Base-by-base conservation (phyloP, 2,113 vertebrate species). In the Grammomys surdaster region DNA sequence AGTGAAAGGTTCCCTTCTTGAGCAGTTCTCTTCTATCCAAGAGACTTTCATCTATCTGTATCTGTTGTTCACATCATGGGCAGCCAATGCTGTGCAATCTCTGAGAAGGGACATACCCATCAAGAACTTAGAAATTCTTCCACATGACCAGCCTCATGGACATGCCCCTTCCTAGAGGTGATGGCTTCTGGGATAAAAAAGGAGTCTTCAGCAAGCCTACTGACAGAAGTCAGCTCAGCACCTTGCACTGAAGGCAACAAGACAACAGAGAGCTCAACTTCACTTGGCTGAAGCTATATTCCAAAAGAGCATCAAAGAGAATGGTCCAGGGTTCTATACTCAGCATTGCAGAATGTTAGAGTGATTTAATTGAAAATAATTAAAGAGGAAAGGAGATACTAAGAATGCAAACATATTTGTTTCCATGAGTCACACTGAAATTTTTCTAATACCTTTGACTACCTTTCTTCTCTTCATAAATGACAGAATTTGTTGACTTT, bases 381-480 rank as follows among this genome's bases (percentile, higher is more conserved):
- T 60, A 24, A 56, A 36, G 46, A 3, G 12, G 51, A 54, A 80
- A 54, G 43, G 31, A 58, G 63, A 80, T 17, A 5, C 8, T 63
- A 14, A 22, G 43, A 26, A 46, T 0, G 13, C 1, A 48, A 26
- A 73, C 43, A 20, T 13, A 77, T n/a, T 77, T 75, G 36, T 75
- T 85, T 89, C 70, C 82, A 22, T 16, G 73, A 70, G 76, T 92
- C 56, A 63, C 63, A 58, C 90, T 75, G n/a, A 54, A 88, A 65
- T 70, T 7, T 51, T 80, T 51, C 33, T 60, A 33, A 58, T 70
- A 48, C 78, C 87, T 73, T 89, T 81, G 24, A 72, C 28, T 58
- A 67, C 70, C 54, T 24, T 24, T n/a, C 28, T 88, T 92, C 58
- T 90, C 75, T 96, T 80, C 54, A 73, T 2, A 92, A 82, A 26